phyloP scores from a whole-genome alignment of 2,113 vertebrate species.

The Chelonoidis abingdonii region DNA sequence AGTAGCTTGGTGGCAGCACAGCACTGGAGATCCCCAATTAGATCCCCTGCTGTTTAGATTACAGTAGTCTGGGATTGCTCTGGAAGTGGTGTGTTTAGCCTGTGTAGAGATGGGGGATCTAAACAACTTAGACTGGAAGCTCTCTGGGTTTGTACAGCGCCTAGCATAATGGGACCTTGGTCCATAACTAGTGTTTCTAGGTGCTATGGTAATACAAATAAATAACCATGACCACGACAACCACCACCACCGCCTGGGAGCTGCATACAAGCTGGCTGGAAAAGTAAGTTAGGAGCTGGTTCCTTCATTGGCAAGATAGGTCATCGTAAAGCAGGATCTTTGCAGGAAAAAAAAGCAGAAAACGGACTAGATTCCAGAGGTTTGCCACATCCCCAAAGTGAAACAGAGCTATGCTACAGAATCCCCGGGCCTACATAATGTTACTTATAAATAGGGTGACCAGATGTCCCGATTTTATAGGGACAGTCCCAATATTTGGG shows the following conservation, averaged over 20 bases:
- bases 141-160: not conserved
- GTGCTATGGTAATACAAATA: not conserved
- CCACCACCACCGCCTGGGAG: not conserved
- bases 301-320: not conserved
- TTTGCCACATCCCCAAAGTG: not conserved
- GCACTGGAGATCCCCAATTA: not conserved
- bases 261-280: not conserved
- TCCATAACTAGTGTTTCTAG: not conserved
- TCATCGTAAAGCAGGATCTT: not conserved
- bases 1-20: not conserved
- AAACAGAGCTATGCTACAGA: not conserved
- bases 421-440: not conserved
- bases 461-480: no score
- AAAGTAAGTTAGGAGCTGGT: not conserved
- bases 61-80: not conserved
- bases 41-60: not conserved
- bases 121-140: not conserved
- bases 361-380: not conserved
- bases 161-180: not conserved
- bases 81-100: not conserved
- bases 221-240: not conserved
- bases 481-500: no score
- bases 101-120: not conserved
- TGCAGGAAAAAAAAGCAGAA: not conserved
- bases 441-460: not conserved